Conservation (phyloP, 2,888 invertebrate genomes). For the Bellardia bayeri region DNA sequence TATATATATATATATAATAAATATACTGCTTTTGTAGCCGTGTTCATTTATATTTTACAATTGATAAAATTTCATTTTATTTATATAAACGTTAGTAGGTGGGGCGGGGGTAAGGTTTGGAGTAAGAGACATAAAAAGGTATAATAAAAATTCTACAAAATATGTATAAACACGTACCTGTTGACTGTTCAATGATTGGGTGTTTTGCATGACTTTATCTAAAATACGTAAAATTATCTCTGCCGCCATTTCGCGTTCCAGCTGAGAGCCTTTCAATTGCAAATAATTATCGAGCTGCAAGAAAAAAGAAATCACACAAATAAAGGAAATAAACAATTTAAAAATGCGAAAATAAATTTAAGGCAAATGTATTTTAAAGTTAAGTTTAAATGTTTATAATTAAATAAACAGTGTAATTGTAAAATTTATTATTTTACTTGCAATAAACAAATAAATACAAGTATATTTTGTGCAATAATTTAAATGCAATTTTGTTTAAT, state of each 20-base stretch:
- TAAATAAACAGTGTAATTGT: too few species aligned
- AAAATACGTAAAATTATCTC: constrained; percentile 87
- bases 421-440: too few species aligned
- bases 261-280: constrained; percentile 83
- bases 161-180: constrained; percentile 85
- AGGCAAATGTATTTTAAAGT: background rate
- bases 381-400: background rate
- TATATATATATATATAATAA: background rate
- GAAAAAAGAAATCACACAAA: constrained; percentile 62
- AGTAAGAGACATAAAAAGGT: background rate
- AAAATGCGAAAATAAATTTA: background rate
- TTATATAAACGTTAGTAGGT: constrained; percentile 21
- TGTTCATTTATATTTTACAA: constrained; percentile 40
- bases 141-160: constrained; percentile 43
- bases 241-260: constrained; percentile 86
- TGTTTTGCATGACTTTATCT: constrained; percentile 88
- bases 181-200: constrained; percentile 89
- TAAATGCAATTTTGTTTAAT: background rate
- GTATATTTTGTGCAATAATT: too few species aligned
- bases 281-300: constrained; percentile 84
- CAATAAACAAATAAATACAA: too few species aligned
- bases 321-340: constrained; percentile 19
- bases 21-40: background rate
- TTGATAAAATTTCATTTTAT: constrained; percentile 8
- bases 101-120: background rate